Conservation (phyloP, 2,888 invertebrate genomes). For the Aphodius granarius region DNA sequence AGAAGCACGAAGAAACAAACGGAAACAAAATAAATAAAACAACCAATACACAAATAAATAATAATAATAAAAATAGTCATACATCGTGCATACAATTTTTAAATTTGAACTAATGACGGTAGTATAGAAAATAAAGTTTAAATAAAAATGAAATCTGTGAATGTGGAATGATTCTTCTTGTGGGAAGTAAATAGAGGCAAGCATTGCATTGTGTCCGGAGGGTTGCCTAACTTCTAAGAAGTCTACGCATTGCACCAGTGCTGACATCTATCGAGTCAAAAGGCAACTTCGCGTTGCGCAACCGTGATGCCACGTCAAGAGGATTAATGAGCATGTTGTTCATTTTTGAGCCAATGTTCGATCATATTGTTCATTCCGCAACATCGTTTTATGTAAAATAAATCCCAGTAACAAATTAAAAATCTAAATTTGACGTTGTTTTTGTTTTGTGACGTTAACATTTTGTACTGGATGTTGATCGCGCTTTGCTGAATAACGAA, state of each 20-base stretch:
- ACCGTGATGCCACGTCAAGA: constrained; percentile 23
- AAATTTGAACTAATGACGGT: neutral
- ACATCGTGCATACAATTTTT: neutral
- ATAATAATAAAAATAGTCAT: neutral
- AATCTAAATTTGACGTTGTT: no score
- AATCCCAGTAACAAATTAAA: no score
- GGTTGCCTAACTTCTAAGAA: neutral
- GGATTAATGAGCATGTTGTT: neutral
- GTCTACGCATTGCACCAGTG: neutral
- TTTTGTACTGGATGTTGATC: no score
- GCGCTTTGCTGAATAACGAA: no score
- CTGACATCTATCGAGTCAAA: neutral
- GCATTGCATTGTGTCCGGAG: neutral
- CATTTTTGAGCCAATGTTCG: neutral
- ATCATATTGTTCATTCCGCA: no score
- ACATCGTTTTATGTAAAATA: no score
- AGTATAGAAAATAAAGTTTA: neutral
- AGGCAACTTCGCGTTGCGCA: constrained; percentile 16
- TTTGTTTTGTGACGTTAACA: no score
- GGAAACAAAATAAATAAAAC: constrained; percentile 1
- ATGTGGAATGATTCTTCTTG: neutral
- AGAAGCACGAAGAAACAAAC: neutral
- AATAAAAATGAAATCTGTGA: neutral
- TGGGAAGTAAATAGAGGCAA: neutral
- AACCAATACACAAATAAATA: neutral